Evolutionary conservation across 2,888 invertebrate species (phyloP).

Genomic region (Minunthozetes semirufus): DNA sequence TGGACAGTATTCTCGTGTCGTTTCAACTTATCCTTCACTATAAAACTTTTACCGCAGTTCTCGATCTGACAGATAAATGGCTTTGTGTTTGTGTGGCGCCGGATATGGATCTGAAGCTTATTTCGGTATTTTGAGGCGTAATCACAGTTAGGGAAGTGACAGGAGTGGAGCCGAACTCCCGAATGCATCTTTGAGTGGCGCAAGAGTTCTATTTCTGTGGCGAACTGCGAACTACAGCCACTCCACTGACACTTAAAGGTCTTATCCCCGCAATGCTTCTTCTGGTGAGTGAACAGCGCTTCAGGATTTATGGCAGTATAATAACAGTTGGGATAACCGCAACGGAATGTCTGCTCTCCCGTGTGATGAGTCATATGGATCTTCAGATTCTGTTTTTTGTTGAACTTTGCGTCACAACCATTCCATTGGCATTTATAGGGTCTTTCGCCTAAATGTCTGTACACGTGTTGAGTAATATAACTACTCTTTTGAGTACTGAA

Average conservation of each 20-base stretch:
- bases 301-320: slow-evolving; percentile 7
- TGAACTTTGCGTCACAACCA: slow-evolving; percentile 5
- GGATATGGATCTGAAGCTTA: slow-evolving; percentile 12
- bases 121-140: slow-evolving; percentile 15
- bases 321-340: slow-evolving; percentile 25
- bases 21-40: slow-evolving; percentile 12
- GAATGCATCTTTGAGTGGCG: slow-evolving; percentile 5
- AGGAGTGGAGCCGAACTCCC: slow-evolving; percentile 1
- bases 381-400: slow-evolving; percentile 4
- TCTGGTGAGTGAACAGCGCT: background rate
- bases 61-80: slow-evolving; percentile 19
- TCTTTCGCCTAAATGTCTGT: background rate
- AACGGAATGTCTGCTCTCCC: background rate
- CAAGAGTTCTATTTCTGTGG: background rate
- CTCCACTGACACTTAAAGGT: background rate
- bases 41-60: slow-evolving; percentile 26
- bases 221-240: slow-evolving; percentile 5
- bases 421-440: slow-evolving; percentile 19
- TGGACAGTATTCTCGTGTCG: slow-evolving; percentile 7
- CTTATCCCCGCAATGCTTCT: background rate
- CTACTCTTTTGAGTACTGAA: slow-evolving; percentile 14
- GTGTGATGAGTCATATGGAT: slow-evolving; percentile 1
- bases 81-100: slow-evolving; percentile 1
- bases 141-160: slow-evolving; percentile 11
- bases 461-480: slow-evolving; percentile 3